Conservation (phyloP, 2,797 vertebrate species). For the Thunnus albacares region DNA sequence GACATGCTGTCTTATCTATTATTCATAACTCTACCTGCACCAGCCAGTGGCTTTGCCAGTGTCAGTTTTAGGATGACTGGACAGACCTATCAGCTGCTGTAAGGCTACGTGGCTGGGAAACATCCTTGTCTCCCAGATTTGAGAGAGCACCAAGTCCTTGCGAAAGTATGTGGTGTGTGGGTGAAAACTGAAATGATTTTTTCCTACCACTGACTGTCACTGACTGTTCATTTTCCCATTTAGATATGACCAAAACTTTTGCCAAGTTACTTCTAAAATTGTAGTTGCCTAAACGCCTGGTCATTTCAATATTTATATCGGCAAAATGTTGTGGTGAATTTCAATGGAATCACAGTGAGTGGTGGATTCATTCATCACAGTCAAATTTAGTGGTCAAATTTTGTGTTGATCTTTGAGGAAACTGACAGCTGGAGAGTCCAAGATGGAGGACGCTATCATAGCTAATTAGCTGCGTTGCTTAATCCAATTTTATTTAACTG, state of each 20-base stretch:
- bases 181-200: not conserved
- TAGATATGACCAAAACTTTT: not conserved
- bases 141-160: not conserved
- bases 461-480: no score
- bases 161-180: not conserved
- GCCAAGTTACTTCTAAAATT: not conserved
- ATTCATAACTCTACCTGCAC: conserved; percentile 38
- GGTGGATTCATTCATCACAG: no score
- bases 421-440: no score
- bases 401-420: no score
- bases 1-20: conserved; percentile 37
- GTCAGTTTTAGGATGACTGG: conserved; percentile 21
- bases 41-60: conserved; percentile 8
- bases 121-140: not conserved
- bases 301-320: no score
- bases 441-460: no score
- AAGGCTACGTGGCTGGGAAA: not conserved
- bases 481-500: no score
- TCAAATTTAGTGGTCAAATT: no score
- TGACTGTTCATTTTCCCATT: not conserved
- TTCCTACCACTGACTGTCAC: not conserved
- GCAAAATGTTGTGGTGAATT: no score
- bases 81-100: conserved; percentile 3
- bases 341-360: no score
- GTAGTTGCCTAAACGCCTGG: not conserved